Conservation (phyloP, 2,113 vertebrate species). For the Empidonax traillii region DNA sequence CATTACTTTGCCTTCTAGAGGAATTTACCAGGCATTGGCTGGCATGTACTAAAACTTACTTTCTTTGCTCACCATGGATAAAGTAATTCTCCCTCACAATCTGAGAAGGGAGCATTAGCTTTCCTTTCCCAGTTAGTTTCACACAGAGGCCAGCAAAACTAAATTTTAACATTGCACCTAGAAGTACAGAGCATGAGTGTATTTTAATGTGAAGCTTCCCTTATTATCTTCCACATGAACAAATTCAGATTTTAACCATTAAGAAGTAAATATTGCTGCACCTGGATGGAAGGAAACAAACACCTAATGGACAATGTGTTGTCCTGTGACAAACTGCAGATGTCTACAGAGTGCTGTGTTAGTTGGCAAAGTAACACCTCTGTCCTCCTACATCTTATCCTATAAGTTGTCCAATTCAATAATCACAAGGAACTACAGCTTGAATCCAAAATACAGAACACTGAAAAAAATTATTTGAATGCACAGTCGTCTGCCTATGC, state of each 20-base stretch:
- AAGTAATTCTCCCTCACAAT: not conserved
- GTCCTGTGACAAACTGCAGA: not conserved
- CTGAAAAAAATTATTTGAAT: not conserved
- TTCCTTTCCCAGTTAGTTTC: not conserved
- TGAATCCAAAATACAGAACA: not conserved
- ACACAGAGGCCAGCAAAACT: not conserved
- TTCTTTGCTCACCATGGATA: not conserved
- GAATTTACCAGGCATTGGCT: not conserved
- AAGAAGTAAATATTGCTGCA: not conserved
- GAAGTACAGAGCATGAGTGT: not conserved
- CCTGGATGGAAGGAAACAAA: not conserved
- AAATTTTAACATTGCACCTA: not conserved
- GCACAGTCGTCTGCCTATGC: not conserved
- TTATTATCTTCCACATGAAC: not conserved
- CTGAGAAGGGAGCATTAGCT: not conserved
- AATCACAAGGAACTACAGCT: not conserved
- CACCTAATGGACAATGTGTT: not conserved
- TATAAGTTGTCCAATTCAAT: not conserved
- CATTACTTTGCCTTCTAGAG: not conserved
- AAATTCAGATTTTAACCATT: not conserved
- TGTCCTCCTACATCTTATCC: not conserved
- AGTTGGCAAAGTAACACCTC: not conserved
- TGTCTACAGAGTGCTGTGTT: not conserved
- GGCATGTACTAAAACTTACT: not conserved
- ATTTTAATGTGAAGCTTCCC: not conserved